These are phyloP conservation scores for Blera fallax DNA, from an alignment of 2,888 invertebrate genomes.

Conservation along the genomic window DNA sequence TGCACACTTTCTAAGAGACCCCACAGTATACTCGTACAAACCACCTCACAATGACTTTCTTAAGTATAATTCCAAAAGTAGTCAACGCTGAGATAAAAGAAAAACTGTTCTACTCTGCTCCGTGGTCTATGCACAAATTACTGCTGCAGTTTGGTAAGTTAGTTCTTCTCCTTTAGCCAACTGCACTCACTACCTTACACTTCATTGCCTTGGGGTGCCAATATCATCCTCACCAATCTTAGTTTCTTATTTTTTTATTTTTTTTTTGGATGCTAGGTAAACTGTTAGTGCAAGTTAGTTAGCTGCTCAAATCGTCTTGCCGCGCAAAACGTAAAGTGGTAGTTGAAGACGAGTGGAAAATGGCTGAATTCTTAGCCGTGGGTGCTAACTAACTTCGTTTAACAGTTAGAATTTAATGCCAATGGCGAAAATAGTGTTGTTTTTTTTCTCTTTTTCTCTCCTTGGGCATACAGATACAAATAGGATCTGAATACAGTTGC, in stretches of 20 bases:
- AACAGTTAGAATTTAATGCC: constrained; percentile 72
- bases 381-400: constrained; percentile 71
- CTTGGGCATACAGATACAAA: constrained; percentile 22
- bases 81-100: neutral
- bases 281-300: constrained; percentile 40
- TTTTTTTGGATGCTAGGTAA: neutral
- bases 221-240: constrained; percentile 50
- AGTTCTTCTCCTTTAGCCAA: constrained; percentile 25
- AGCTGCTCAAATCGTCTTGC: constrained; percentile 30
- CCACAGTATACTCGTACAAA: neutral
- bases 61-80: constrained; percentile 5
- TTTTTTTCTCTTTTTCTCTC: neutral
- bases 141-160: constrained; percentile 51
- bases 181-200: constrained; percentile 29
- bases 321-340: neutral
- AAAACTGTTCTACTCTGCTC: constrained; percentile 13
- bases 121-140: constrained; percentile 50
- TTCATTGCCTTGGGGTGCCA: constrained; percentile 38
- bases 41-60: constrained; percentile 6
- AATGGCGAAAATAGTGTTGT: constrained; percentile 36
- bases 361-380: constrained; percentile 66
- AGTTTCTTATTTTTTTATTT: neutral
- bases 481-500: constrained; percentile 35
- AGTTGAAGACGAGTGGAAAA: constrained; percentile 14
- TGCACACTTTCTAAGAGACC: neutral